Conservation (phyloP, 2,797 vertebrate genomes). For the Calcarius lapponicus region DNA sequence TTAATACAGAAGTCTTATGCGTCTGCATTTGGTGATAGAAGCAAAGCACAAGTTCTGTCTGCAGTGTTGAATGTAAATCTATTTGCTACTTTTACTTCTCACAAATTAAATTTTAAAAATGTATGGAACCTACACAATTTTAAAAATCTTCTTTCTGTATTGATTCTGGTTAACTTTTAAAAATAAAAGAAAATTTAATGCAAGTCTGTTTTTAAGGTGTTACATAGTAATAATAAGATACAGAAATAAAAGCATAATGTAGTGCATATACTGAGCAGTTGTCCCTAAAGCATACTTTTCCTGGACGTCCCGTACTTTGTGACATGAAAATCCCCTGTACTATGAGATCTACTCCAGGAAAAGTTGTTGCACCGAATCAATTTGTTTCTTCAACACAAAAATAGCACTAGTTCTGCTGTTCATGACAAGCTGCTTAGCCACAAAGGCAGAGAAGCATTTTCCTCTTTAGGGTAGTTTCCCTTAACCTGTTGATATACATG, state of each 20-base stretch:
- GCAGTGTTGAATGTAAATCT: not conserved
- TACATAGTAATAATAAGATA: not conserved
- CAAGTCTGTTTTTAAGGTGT: not conserved
- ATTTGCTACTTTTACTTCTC: not conserved
- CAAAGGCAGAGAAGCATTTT: not conserved
- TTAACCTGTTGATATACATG: not conserved
- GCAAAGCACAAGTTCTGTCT: not conserved
- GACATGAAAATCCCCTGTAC: not conserved
- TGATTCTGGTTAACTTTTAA: not conserved
- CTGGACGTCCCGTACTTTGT: fast-evolving
- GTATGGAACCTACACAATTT: not conserved
- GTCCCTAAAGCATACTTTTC: not conserved
- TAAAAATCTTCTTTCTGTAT: not conserved
- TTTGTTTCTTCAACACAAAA: not conserved
- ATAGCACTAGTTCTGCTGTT: not conserved
- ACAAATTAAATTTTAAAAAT: not conserved
- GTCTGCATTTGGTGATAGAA: conserved; percentile 22
- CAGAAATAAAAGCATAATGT: not conserved
- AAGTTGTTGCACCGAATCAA: not conserved
- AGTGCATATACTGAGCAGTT: not conserved
- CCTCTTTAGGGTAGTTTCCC: not conserved
- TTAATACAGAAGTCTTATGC: not conserved
- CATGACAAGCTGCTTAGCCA: not conserved
- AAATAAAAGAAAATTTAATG: not conserved
- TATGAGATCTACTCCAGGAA: not conserved